Evolutionary conservation across 1,140 invertebrate genomes (phyloP).

Genomic region (Aphidius gifuensis): DNA sequence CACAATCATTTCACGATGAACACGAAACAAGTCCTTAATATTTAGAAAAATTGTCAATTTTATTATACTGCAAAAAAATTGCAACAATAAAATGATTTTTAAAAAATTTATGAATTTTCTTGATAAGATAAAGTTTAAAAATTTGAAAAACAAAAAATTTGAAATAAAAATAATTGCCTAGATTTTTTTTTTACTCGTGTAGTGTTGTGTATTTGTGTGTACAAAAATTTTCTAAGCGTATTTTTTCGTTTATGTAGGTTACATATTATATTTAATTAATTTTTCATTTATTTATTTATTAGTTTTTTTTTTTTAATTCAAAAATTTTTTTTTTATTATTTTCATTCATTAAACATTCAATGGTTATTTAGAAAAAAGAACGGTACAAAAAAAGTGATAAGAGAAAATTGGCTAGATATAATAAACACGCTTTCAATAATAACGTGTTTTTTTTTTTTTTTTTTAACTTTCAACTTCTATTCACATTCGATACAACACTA

Average conservation of each 20-base stretch:
- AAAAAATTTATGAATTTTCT: no score
- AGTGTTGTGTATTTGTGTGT: conserved; percentile 30
- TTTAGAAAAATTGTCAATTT: conserved; percentile 12
- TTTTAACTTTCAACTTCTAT: conserved; percentile 3
- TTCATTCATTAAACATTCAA: conserved; percentile 34
- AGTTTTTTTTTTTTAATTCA: conserved; percentile 16
- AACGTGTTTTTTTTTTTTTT: conserved; percentile 4
- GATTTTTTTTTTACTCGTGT: background rate
- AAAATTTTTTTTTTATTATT: conserved; percentile 13
- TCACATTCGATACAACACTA: conserved; percentile 32
- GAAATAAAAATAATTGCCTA: no score
- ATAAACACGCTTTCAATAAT: conserved; percentile 27
- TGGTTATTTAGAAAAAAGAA: conserved; percentile 51
- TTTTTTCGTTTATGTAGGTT: conserved; percentile 25
- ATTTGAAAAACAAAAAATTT: no score
- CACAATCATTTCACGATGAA: conserved; percentile 14
- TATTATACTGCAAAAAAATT: background rate
- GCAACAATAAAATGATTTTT: background rate
- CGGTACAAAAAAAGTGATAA: conserved; percentile 47
- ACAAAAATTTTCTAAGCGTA: conserved; percentile 35
- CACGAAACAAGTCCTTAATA: conserved; percentile 19
- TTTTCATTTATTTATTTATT: background rate
- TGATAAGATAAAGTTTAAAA: no score
- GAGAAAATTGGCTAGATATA: conserved; percentile 48
- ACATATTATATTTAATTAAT: conserved; percentile 19